phyloP scores from a whole-genome alignment of 2,888 invertebrate genomes.

The Margaritifera margaritifera region DNA sequence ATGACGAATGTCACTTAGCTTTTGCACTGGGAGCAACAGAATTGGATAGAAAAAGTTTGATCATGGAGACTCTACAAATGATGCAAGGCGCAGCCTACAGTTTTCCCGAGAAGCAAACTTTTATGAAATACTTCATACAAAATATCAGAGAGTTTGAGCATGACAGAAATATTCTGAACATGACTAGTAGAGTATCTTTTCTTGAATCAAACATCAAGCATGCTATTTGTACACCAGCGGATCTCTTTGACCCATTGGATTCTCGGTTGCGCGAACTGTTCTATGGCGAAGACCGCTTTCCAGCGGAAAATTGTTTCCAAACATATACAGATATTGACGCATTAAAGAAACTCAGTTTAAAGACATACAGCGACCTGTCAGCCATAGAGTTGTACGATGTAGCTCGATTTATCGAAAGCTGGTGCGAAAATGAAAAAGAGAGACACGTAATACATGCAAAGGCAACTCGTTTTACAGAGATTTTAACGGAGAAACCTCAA shows the following conservation, averaged over 20 bases:
- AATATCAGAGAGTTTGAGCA: constrained; percentile 5
- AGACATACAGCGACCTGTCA: constrained; percentile 8
- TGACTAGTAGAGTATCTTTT: constrained; percentile 10
- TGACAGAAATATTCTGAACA: neutral
- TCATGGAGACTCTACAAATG: constrained; percentile 6
- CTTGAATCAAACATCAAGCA: constrained; percentile 1
- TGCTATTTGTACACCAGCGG: constrained; percentile 4
- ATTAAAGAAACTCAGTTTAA: constrained; percentile 17
- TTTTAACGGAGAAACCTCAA: too few relatives aligned
- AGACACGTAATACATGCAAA: too few relatives aligned
- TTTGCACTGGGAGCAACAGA: constrained; percentile 4
- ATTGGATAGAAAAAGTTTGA: neutral
- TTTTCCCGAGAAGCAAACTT: constrained; percentile 1
- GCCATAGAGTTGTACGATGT: constrained; percentile 11
- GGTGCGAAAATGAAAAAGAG: too few relatives aligned
- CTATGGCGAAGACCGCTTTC: constrained; percentile 13
- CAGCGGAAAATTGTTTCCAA: constrained; percentile 6
- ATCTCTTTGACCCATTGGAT: constrained; percentile 25
- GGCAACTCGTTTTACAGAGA: too few relatives aligned
- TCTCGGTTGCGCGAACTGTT: constrained; percentile 9
- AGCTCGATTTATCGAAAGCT: constrained; percentile 9
- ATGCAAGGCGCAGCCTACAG: neutral
- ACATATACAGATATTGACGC: neutral
- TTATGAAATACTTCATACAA: constrained; percentile 16
- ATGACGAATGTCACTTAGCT: constrained; percentile 6